Conservation (phyloP, 1,140 invertebrate genomes). For the Amphibalanus amphitrite region DNA sequence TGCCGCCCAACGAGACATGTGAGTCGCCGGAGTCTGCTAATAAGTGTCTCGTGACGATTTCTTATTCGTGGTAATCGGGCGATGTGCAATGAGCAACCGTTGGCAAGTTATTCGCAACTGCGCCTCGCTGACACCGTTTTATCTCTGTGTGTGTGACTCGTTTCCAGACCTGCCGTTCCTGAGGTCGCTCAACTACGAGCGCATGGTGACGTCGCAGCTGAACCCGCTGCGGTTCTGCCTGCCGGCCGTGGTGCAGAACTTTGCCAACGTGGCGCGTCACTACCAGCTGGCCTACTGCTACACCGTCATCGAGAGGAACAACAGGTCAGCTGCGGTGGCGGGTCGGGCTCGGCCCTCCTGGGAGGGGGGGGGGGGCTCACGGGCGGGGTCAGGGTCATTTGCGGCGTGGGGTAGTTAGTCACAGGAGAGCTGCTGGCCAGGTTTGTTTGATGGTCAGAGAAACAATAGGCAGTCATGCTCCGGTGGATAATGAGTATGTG, state of each 20-base stretch:
- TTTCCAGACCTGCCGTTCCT: constrained; percentile 61
- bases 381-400: constrained; percentile 1
- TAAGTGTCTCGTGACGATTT: too few relatives aligned
- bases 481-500: too few relatives aligned
- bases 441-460: too few relatives aligned
- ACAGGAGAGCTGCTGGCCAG: too few relatives aligned
- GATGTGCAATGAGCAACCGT: too few relatives aligned
- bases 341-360: constrained; percentile 9
- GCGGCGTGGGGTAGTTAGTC: too few relatives aligned
- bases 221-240: constrained; percentile 70
- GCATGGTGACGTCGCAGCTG: constrained; percentile 59
- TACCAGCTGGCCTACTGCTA: constrained; percentile 86
- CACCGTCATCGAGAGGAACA: constrained; percentile 70
- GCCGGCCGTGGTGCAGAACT: constrained; percentile 55
- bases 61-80: too few relatives aligned
- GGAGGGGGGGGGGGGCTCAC: not conserved
- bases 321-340: constrained; percentile 17
- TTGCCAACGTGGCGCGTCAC: constrained; percentile 62
- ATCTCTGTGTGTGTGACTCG: too few relatives aligned
- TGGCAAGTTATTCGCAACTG: too few relatives aligned
- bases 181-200: constrained; percentile 51
- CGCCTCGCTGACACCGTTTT: too few relatives aligned
- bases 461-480: too few relatives aligned
- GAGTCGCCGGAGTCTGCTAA: too few relatives aligned
- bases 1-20: not conserved